Evolutionary conservation across 2,113 vertebrate species (phyloP), one percentile per base, ranked within the genome.

Genomic region (Podilymbus podiceps): DNA sequence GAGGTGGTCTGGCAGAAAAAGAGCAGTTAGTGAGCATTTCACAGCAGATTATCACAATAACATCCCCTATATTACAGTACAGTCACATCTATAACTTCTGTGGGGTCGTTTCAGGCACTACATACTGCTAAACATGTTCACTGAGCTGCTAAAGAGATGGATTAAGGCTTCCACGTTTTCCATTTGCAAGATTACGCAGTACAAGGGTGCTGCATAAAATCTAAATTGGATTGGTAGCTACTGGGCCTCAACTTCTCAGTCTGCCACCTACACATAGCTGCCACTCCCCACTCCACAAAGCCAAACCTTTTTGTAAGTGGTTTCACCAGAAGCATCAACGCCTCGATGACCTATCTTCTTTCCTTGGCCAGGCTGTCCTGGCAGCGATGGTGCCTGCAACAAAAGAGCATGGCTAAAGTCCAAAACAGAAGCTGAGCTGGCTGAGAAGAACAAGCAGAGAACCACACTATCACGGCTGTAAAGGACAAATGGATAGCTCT

Each of bases 281-380:
- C 30, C 24, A 33, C 13, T 18, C 1, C 49, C 6, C 25, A 6
- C 11, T 22, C 21, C 68, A 21, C 52, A 58, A 23, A 35, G 17
- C 33, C 74, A 80, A 81, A 99, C 99, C 98, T 99, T 99, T 97
- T 99, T 99, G 96, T 99, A 99, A 15, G 99, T 99, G 64, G 99
- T 99, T 95, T 99, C 99, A 7, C 99, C 99, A 6, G 99, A 99
- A 7, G 99, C 99, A n/a, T 99, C 99, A 7, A 99, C 98, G 1
- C 99, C 98, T 80, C 99, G 98, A 96, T 99, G 99, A 25, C 99
- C 99, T 19, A 99, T 98, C 96, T 99, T 99, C 97, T 98, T 99
- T 83, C 99, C 99, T 11, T 98, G 98, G 82, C 98, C 98, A 0
- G 98, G 98, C 93, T 98, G 98, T 89, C 98, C 98, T 0, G 98